Evolutionary conservation across 2,113 vertebrate species (phyloP), one percentile per base, ranked within the genome.

Genomic region (Phylloscopus whistleri): DNA sequence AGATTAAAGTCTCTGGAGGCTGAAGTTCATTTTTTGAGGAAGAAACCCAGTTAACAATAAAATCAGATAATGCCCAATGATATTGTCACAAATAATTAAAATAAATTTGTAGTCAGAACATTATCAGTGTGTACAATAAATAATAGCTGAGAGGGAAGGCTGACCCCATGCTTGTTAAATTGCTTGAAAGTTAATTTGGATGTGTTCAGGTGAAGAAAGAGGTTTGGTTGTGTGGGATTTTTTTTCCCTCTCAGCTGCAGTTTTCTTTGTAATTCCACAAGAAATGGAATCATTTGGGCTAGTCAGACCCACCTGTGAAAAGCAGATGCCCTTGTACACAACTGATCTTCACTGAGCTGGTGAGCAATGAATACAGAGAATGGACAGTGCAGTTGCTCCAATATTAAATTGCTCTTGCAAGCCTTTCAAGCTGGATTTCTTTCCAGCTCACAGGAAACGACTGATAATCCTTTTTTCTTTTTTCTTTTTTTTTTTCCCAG

Each of bases 391-490:
- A 86, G 37, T 87, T 95, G 56, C 53, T 79, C 49, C 66, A 55
- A 60, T 89, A 91, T 84, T 92, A 85, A 91, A 82, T 91, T 83
- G 67, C 82, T 77, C 67, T 83, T 76, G 62, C 10, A 10, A 84
- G 49, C 49, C 70, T 88, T 75, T 92, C 82, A 75, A 77, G 67
- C 74, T 76, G 77, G 58, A 90, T 92, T 95, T 66, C 39, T 91
- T 94, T 94, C 77, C 78, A 96, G 53, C 77, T 46, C 41, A 64
- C 78, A 80, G 89, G 78, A 95, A 94, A 94, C 83, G n/a, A 76
- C 58, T 66, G 87, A 82, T 91, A 84, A 80, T 76, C 24, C 19
- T 90, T 15, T 83, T 84, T 85, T 46, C n/a, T 51, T 51, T 52
- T 44, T 31, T 22, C 67, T 43, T 49, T 70, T 33, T 31, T 55